phyloP scores from a whole-genome alignment of 2,113 vertebrate species.

The Orientallactaga bullata region DNA sequence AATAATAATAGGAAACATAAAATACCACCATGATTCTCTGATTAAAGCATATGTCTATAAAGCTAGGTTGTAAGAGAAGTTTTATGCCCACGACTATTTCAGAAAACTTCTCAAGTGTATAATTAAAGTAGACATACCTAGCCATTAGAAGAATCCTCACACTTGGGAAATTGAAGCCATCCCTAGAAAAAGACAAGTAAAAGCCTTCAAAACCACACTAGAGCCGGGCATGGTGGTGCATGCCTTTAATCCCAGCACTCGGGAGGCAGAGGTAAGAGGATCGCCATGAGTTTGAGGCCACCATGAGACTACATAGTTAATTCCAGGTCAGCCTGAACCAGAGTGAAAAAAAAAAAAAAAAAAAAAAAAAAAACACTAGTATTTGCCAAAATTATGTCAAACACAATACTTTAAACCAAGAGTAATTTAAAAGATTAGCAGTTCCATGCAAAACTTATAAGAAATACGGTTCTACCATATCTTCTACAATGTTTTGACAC shows the following conservation, averaged over 20 bases:
- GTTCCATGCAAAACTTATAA: not conserved
- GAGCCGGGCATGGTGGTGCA: no score
- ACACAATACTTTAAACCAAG: not conserved
- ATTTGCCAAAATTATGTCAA: not conserved
- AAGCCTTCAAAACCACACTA: not conserved
- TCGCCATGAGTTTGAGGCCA: no score
- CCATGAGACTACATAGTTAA: no score
- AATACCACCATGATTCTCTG: not conserved
- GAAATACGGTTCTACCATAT: not conserved
- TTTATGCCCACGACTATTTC: not conserved
- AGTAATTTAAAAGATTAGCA: constrained; percentile 43
- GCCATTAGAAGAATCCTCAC: not conserved
- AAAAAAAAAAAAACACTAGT: no score
- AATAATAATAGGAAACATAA: constrained; percentile 18
- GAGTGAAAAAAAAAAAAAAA: no score
- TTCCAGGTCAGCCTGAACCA: no score
- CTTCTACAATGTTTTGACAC: not conserved
- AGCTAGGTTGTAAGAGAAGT: not conserved
- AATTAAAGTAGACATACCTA: not conserved
- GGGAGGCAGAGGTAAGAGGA: no score
- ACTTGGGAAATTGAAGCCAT: not conserved
- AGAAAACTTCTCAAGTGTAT: not conserved
- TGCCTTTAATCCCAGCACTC: no score
- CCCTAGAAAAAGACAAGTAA: not conserved
- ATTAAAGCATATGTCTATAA: not conserved